Conservation (phyloP, 1,140 invertebrate species). For the Drosophila serrata region DNA sequence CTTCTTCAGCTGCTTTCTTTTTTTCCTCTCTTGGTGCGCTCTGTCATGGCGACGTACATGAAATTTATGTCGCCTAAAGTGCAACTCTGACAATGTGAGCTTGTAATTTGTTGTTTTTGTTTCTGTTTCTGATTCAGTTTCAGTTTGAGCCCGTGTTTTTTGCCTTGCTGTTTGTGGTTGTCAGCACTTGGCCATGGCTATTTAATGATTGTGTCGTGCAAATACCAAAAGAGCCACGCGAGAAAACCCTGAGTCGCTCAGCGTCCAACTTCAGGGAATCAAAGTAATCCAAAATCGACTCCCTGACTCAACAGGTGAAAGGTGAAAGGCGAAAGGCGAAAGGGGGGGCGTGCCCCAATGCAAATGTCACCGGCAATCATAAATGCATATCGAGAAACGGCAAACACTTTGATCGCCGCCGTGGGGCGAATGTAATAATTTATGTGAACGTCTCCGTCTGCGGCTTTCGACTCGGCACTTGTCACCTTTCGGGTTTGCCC, state of each 20-base stretch:
- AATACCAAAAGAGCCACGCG: conserved; percentile 55
- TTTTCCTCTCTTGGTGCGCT: background rate
- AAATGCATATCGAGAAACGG: conserved; percentile 72
- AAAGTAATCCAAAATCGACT: conserved; percentile 30
- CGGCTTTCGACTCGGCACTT: conserved; percentile 79
- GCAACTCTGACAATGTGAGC: conserved; percentile 81
- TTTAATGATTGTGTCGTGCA: conserved; percentile 83
- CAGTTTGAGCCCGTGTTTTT: conserved; percentile 10
- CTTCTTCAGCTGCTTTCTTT: conserved; percentile 22
- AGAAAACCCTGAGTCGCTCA: conserved; percentile 18
- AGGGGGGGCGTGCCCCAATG: conserved; percentile 34
- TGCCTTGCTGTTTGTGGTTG: conserved; percentile 54
- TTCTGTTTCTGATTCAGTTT: conserved; percentile 13
- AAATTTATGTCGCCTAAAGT: conserved; percentile 83
- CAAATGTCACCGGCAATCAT: conserved; percentile 78
- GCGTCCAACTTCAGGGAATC: conserved; percentile 10
- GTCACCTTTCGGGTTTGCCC: conserved; percentile 55
- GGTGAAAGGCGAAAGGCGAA: conserved; percentile 2
- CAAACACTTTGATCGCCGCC: conserved; percentile 44
- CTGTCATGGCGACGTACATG: conserved; percentile 65
- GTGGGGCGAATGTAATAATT: conserved; percentile 67
- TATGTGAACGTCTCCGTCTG: conserved; percentile 72
- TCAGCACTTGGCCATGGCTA: conserved; percentile 80
- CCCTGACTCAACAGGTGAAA: conserved; percentile 39
- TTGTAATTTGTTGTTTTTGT: conserved; percentile 79